Conservation (phyloP, 2,888 invertebrate genomes). For the Tiphia femorata region DNA sequence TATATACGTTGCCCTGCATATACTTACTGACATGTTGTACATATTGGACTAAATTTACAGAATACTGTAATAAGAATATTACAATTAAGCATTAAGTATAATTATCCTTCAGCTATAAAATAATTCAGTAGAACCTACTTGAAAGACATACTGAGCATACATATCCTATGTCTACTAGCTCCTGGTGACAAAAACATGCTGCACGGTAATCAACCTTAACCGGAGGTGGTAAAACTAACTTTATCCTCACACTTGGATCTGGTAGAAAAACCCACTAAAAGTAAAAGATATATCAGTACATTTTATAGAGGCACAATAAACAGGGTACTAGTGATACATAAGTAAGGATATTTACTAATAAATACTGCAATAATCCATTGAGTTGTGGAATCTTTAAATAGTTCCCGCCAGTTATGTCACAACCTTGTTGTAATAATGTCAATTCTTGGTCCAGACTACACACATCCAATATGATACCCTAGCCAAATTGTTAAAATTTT, state of each 20-base stretch:
- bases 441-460: constrained; percentile 93
- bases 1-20: no score
- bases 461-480: constrained; percentile 91
- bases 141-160: constrained; percentile 98
- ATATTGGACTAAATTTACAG: constrained; percentile 97
- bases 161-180: constrained; percentile 94
- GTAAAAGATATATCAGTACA: constrained; percentile 10
- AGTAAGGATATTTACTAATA: constrained; percentile 80
- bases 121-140: constrained; percentile 73
- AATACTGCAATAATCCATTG: constrained; percentile 88
- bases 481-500: no score
- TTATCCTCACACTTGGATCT: constrained; percentile 82
- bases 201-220: constrained; percentile 96
- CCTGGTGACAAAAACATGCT: constrained; percentile 97
- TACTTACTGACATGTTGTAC: constrained; percentile 97
- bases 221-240: constrained; percentile 89
- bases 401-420: constrained; percentile 95
- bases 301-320: not conserved
- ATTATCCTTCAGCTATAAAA: not conserved
- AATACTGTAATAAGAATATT: constrained; percentile 81
- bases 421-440: constrained; percentile 93
- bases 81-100: constrained; percentile 1
- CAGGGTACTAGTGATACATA: constrained; percentile 1
- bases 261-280: constrained; percentile 93
- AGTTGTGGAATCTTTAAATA: constrained; percentile 90